Percentiles rank a stretch among this genome's conserved stretches.
These are phyloP conservation scores for Chascanopsetta lugubris DNA, from an alignment of 2,113 vertebrate species.

Conservation along the genomic window DNA sequence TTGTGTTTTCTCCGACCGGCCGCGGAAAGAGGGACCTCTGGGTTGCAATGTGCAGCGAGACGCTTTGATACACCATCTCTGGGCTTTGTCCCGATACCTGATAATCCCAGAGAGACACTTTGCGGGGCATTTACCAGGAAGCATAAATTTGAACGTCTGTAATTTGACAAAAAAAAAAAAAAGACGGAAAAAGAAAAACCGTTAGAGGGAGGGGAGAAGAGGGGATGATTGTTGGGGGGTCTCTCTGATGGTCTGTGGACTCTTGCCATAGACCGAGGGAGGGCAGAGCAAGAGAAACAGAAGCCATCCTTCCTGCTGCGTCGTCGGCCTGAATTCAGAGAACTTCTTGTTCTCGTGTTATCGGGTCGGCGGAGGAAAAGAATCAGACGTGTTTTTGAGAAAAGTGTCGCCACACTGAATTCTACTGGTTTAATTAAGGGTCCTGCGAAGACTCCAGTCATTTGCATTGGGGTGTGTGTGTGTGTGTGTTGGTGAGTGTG, in stretches of 20 bases:
- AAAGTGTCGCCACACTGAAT: background rate
- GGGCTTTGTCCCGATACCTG: conserved; percentile 66
- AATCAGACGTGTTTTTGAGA: conserved; percentile 30
- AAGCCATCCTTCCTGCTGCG: conserved; percentile 8
- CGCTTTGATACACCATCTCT: conserved; percentile 67
- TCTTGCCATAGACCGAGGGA: conserved; percentile 21
- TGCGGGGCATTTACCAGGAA: conserved; percentile 65
- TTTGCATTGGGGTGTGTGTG: background rate
- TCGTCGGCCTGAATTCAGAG: conserved; percentile 6
- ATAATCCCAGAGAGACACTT: conserved; percentile 74
- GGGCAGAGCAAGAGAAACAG: conserved; percentile 31
- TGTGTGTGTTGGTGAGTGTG: no score
- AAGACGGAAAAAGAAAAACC: conserved; percentile 51
- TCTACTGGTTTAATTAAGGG: conserved; percentile 26
- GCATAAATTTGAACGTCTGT: conserved; percentile 66
- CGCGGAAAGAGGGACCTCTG: background rate
- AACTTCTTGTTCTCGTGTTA: conserved; percentile 29
- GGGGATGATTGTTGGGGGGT: conserved; percentile 53
- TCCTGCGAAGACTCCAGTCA: conserved; percentile 14
- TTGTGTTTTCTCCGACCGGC: conserved; percentile 20
- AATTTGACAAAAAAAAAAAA: conserved; percentile 73
- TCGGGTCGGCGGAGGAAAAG: conserved; percentile 24
- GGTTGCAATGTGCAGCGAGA: conserved; percentile 43
- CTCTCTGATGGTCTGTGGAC: conserved; percentile 34
- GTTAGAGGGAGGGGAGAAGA: conserved; percentile 20